A percentile compares a stretch with the other conserved stretches of the same genome.
Evolutionary conservation across 1,140 invertebrate species (phyloP).

Genomic region (Drosophila orosa): DNA sequence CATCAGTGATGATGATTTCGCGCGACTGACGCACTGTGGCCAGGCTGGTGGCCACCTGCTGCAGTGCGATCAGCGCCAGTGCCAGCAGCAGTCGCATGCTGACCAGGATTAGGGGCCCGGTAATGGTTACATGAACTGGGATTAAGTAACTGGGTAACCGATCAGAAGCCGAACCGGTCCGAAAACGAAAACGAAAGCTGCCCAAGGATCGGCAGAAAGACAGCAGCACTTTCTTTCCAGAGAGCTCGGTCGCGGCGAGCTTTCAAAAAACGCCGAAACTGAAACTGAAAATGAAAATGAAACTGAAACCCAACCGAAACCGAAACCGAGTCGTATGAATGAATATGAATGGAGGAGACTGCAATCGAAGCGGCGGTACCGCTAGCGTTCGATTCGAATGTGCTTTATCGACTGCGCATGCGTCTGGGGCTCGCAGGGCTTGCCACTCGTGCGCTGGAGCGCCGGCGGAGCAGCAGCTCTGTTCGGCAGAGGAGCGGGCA

Average conservation of each 20-base stretch:
- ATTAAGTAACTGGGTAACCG: constrained; percentile 66
- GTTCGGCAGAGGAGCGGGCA: constrained; percentile 30
- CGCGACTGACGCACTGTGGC: constrained; percentile 70
- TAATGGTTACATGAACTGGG: constrained; percentile 63
- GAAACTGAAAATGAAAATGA: constrained; percentile 23
- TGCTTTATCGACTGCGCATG: constrained; percentile 79
- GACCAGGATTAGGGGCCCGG: constrained; percentile 49
- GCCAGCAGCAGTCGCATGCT: constrained; percentile 58
- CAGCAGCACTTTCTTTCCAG: constrained; percentile 29
- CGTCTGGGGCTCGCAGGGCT: constrained; percentile 69
- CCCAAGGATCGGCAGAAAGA: constrained; percentile 57
- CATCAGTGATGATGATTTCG: constrained; percentile 83
- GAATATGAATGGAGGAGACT: constrained; percentile 69
- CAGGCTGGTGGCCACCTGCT: constrained; percentile 44
- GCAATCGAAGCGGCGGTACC: constrained; percentile 60
- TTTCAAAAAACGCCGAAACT: constrained; percentile 53
- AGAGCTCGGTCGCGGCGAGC: constrained; percentile 20
- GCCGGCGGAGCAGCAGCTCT: constrained; percentile 17
- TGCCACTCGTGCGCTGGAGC: constrained; percentile 60
- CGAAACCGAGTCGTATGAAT: constrained; percentile 54
- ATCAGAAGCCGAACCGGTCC: constrained; percentile 64
- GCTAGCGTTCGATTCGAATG: constrained; percentile 78
- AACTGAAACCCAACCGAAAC: constrained; percentile 18
- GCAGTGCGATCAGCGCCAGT: constrained; percentile 56
- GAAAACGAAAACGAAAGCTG: constrained; percentile 67